phyloP scores from a whole-genome alignment of 2,113 vertebrate species.

The Indicator indicator region DNA sequence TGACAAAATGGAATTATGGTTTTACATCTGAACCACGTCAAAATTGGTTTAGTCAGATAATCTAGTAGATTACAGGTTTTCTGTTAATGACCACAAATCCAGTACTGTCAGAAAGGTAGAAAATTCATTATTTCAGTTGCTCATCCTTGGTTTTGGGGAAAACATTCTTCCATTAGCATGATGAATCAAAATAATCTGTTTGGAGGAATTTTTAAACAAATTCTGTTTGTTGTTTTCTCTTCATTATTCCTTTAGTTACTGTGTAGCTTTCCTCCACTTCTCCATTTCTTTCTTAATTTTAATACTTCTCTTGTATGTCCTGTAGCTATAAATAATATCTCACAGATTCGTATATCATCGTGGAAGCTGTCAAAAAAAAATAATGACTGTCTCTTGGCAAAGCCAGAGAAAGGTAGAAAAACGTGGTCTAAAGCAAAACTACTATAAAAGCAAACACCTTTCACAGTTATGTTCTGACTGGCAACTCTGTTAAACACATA shows the following conservation, averaged over 20 bases:
- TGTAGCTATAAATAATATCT: not conserved
- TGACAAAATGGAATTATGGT: not conserved
- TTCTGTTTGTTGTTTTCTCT: not conserved
- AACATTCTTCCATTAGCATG: not conserved
- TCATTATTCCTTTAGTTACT: not conserved
- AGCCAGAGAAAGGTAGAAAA: not conserved
- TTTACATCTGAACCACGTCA: not conserved
- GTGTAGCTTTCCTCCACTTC: not conserved
- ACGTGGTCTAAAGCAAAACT: not conserved
- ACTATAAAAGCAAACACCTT: not conserved
- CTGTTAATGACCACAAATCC: not conserved
- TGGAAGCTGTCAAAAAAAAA: not conserved
- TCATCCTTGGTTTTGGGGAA: not conserved
- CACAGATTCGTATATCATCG: not conserved
- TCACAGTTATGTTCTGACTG: not conserved
- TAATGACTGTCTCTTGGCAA: not conserved
- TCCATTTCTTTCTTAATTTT: not conserved
- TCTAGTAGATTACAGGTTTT: not conserved
- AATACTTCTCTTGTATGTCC: not conserved
- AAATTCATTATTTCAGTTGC: not conserved
- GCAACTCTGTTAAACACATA: not conserved
- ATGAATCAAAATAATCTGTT: not conserved
- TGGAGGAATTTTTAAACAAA: not conserved
- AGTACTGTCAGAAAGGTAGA: not conserved
- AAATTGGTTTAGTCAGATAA: not conserved